phyloP scores from a whole-genome alignment of 2,113 vertebrate genomes.

The Pelodiscus sinensis region DNA sequence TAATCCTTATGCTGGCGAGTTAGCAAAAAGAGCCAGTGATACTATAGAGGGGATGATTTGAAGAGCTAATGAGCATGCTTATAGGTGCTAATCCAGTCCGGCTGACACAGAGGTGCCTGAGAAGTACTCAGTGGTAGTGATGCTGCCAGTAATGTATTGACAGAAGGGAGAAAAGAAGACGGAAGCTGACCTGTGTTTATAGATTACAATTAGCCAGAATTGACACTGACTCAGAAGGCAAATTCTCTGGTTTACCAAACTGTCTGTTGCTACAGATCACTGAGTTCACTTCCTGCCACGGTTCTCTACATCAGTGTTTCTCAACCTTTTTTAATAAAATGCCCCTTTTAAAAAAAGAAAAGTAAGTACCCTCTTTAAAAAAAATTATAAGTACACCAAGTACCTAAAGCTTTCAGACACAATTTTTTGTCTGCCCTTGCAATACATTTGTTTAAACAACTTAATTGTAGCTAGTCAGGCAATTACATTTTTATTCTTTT shows the following conservation, averaged over 20 bases:
- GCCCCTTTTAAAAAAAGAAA: too few relatives aligned
- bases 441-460: too few relatives aligned
- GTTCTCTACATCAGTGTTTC: neutral
- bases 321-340: too few relatives aligned
- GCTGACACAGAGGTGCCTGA: accelerated
- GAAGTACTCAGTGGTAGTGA: neutral
- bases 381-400: too few relatives aligned
- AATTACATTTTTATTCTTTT: too few relatives aligned
- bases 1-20: neutral
- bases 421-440: too few relatives aligned
- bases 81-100: neutral
- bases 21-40: neutral
- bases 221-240: neutral
- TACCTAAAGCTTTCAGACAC: too few relatives aligned
- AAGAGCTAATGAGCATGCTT: neutral
- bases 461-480: too few relatives aligned
- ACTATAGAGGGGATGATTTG: neutral
- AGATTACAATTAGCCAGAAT: constrained; percentile 10
- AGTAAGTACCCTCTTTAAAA: too few relatives aligned
- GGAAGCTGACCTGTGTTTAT: neutral
- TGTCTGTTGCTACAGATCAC: neutral
- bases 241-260: constrained; percentile 2
- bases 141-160: neutral
- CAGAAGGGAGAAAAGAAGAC: neutral
- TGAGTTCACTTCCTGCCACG: neutral